Conservation (phyloP, 1,140 invertebrate species). For the Orussus abietinus region DNA sequence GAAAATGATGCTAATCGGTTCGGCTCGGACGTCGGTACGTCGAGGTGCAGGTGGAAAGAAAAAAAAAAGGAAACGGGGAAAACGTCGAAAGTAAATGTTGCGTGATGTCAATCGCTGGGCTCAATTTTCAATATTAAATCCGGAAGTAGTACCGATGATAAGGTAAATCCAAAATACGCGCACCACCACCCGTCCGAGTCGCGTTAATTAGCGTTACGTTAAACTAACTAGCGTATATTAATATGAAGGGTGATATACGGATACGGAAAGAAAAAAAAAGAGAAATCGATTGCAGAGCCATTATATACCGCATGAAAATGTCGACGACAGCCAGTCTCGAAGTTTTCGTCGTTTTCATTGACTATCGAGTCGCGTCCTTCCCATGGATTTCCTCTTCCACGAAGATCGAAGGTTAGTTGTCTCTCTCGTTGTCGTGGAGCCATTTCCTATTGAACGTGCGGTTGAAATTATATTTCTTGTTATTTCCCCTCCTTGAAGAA, state of each 20-base stretch:
- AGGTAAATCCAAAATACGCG: too few relatives aligned
- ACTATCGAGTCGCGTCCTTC: too few relatives aligned
- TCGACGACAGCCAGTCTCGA: conserved; percentile 16
- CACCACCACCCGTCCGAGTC: too few relatives aligned
- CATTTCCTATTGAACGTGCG: not conserved
- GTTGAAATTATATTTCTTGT: not conserved
- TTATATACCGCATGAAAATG: conserved; percentile 27
- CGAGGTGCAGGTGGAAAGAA: too few relatives aligned
- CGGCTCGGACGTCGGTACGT: too few relatives aligned
- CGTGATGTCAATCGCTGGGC: too few relatives aligned
- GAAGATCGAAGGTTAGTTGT: too few relatives aligned
- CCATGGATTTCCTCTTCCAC: too few relatives aligned
- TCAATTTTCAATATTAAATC: too few relatives aligned
- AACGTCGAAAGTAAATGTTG: too few relatives aligned
- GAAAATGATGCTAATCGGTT: conserved; percentile 33
- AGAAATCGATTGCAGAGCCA: conserved; percentile 24
- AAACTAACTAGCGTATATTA: conserved; percentile 32
- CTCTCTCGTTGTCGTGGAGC: not conserved
- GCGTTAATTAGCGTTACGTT: conserved; percentile 37
- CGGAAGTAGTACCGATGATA: too few relatives aligned
- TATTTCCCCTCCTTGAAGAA: conserved; percentile 2
- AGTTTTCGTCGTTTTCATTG: conserved; percentile 10
- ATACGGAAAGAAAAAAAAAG: conserved; percentile 18
- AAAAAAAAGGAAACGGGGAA: too few relatives aligned
- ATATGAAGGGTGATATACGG: conserved; percentile 35